phyloP scores from a whole-genome alignment of 2,888 invertebrate genomes.

The Cephus rjabovi region DNA sequence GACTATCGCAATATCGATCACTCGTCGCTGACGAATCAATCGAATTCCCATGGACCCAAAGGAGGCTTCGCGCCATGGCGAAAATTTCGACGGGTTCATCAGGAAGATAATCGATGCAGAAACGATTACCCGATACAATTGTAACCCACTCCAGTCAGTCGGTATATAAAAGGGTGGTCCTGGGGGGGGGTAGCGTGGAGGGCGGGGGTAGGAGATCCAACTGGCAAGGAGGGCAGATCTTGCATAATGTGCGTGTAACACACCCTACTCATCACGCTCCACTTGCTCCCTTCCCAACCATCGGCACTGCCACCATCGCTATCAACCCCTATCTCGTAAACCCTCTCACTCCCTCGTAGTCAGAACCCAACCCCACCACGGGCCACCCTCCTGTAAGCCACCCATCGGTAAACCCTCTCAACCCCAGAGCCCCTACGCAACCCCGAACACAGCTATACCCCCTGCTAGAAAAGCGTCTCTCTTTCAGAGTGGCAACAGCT shows the following conservation, averaged over 20 bases:
- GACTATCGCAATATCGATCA: not conserved
- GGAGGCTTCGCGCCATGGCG: not conserved
- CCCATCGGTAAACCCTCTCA: conserved; percentile 13
- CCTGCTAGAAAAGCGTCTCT: not conserved
- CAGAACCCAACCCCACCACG: conserved; percentile 25
- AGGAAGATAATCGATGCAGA: conserved; percentile 27
- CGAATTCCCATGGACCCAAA: not conserved
- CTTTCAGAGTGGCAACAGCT: not conserved
- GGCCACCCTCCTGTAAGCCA: conserved; percentile 22
- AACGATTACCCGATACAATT: conserved; percentile 56
- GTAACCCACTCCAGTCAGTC: conserved; percentile 40
- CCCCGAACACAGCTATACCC: conserved; percentile 18
- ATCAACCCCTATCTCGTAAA: conserved; percentile 13
- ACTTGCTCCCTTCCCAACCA: conserved; percentile 52
- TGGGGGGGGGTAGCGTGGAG: not conserved
- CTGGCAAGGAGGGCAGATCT: conserved; percentile 35
- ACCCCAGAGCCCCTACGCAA: not conserved
- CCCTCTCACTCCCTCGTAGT: conserved; percentile 3
- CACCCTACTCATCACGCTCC: conserved; percentile 65
- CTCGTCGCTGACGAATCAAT: not conserved
- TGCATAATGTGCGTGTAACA: conserved; percentile 59
- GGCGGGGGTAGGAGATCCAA: not conserved
- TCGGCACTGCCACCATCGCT: conserved; percentile 16
- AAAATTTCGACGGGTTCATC: not conserved
- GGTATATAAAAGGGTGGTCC: conserved; percentile 17